Evolutionary conservation across 2,888 invertebrate species (phyloP).

Genomic region (Calameuta filiformis): DNA sequence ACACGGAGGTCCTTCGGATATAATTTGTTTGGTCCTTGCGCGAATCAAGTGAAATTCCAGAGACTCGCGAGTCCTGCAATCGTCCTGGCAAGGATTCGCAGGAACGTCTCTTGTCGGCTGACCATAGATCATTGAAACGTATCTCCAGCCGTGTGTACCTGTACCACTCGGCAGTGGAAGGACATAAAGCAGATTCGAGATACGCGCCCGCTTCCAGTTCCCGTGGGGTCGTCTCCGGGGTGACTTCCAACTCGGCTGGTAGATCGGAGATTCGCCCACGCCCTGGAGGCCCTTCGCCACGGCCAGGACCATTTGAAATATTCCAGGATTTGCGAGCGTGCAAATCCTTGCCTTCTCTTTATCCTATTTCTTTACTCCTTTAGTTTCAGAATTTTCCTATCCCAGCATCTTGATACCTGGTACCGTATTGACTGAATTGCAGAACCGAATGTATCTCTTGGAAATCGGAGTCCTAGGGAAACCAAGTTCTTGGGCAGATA

Average conservation of each 20-base stretch:
- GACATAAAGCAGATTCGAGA: slow-evolving; percentile 62
- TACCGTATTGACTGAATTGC: background rate
- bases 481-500: background rate
- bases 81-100: background rate
- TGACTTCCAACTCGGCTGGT: slow-evolving; percentile 44
- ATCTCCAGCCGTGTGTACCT: slow-evolving; percentile 43
- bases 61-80: background rate
- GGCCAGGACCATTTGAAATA: background rate
- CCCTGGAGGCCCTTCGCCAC: slow-evolving; percentile 28
- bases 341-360: background rate
- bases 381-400: background rate
- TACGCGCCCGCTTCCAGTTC: slow-evolving; percentile 54
- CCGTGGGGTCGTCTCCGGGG: slow-evolving; percentile 51
- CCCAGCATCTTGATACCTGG: background rate
- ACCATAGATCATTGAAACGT: slow-evolving; percentile 57
- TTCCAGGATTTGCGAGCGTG: slow-evolving; percentile 1
- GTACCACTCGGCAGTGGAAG: slow-evolving; percentile 40
- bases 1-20: background rate
- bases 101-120: slow-evolving; percentile 1
- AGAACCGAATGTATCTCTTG: background rate
- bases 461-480: background rate
- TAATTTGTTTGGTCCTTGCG: background rate
- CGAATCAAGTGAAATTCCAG: background rate
- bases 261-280: slow-evolving; percentile 62
- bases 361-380: background rate